Percentiles rank a stretch among this genome's conserved stretches.
These are phyloP conservation scores for Cryptoblepharus egeriae DNA, from an alignment of 2,797 vertebrate species.

Conservation along the genomic window DNA sequence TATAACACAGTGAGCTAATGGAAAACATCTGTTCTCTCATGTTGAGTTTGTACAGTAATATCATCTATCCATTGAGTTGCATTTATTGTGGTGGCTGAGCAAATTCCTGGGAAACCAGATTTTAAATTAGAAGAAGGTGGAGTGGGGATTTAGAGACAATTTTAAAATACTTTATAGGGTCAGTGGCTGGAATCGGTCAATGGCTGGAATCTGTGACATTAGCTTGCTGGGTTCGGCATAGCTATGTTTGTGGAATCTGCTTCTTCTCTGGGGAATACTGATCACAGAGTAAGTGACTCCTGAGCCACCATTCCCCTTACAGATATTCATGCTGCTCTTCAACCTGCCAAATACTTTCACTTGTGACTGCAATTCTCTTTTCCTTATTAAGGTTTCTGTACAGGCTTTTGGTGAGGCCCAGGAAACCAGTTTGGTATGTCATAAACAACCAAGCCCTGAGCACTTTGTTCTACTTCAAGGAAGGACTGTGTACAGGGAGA, in stretches of 20 bases:
- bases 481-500: not conserved
- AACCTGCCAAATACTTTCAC: not conserved
- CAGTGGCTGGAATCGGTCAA: slow-evolving; percentile 13
- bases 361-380: not conserved
- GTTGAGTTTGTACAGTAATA: slow-evolving; percentile 62
- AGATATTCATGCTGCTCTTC: not conserved
- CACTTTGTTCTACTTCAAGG: not conserved
- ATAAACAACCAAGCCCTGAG: not conserved
- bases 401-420: not conserved
- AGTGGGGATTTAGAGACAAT: not conserved
- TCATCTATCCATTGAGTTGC: not conserved
- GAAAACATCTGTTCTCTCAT: slow-evolving; percentile 77
- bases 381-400: slow-evolving; percentile 6
- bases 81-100: not conserved
- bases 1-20: slow-evolving; percentile 70
- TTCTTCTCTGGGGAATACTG: not conserved
- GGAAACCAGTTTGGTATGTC: not conserved
- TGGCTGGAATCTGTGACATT: slow-evolving; percentile 2
- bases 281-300: not conserved
- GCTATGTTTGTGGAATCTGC: not conserved
- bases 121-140: not conserved
- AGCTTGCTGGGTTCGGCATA: not conserved
- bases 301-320: not conserved
- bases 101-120: not conserved
- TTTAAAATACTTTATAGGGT: not conserved